phyloP scores from a whole-genome alignment of 2,113 vertebrate species.

The Sula dactylatra region DNA sequence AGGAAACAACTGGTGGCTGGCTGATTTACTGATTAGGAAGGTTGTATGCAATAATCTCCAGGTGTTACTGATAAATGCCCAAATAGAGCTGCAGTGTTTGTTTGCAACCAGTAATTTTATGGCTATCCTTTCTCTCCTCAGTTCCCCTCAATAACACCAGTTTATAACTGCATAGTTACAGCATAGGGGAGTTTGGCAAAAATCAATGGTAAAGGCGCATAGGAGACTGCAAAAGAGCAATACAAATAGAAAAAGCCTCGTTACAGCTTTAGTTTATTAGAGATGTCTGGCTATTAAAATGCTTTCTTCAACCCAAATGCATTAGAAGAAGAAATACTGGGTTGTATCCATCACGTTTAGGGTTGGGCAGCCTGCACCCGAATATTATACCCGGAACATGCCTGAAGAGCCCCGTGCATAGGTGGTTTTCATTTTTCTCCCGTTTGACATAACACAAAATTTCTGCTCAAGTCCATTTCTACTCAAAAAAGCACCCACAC shows the following conservation, averaged over 20 bases:
- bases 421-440: background rate
- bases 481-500: background rate
- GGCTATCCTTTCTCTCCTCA: conserved; percentile 11
- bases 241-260: background rate
- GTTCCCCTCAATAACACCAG: conserved; percentile 12
- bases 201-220: conserved; percentile 12
- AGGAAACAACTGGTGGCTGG: conserved; percentile 44
- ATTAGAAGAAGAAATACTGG: conserved; percentile 10
- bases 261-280: conserved; percentile 15
- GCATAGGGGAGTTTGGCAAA: conserved; percentile 26
- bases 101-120: conserved; percentile 66
- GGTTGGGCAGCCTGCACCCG: background rate
- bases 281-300: background rate
- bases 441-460: background rate
- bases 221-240: conserved; percentile 39
- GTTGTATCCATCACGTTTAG: background rate
- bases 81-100: conserved; percentile 19
- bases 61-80: conserved; percentile 44
- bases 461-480: background rate
- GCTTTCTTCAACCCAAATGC: conserved; percentile 14
- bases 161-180: conserved; percentile 27
- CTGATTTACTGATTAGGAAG: conserved; percentile 57
- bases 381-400: background rate
- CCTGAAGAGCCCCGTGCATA: background rate
- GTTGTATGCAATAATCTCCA: conserved; percentile 17